Evolutionary conservation across 2,888 invertebrate species (phyloP).

Genomic region (Aporophyla lueneburgensis): DNA sequence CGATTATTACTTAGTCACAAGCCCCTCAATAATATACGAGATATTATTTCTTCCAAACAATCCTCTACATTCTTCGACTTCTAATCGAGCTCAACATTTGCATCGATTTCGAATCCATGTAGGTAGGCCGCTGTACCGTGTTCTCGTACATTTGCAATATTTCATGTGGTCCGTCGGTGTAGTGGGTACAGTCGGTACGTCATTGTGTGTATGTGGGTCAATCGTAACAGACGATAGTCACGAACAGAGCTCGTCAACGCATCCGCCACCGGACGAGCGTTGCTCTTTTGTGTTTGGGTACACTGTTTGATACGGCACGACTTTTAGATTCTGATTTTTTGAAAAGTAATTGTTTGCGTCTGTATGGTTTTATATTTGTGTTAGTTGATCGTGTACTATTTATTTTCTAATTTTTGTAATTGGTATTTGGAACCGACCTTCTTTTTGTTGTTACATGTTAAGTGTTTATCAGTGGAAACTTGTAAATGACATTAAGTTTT

Average conservation of each 20-base stretch:
- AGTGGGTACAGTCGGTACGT: conserved; percentile 45
- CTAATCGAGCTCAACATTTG: conserved; percentile 16
- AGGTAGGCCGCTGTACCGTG: conserved; percentile 33
- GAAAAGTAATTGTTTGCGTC: too few species aligned
- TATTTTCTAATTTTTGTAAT: too few species aligned
- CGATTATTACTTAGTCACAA: too few species aligned
- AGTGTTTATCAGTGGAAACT: too few species aligned
- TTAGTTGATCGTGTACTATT: too few species aligned
- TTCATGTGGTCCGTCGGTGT: conserved; percentile 50
- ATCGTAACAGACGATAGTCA: conserved; percentile 87
- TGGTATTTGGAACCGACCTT: too few species aligned
- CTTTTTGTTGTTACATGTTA: too few species aligned
- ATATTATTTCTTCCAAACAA: too few species aligned
- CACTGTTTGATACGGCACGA: conserved; percentile 67
- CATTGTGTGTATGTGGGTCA: conserved; percentile 83
- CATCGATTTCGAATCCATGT: conserved; percentile 44
- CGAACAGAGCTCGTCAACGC: conserved; percentile 80
- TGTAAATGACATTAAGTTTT: too few species aligned
- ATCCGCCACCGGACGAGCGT: conserved; percentile 77
- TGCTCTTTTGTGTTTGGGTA: conserved; percentile 66
- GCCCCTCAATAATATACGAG: too few species aligned
- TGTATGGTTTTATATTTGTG: too few species aligned
- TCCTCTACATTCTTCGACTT: background rate
- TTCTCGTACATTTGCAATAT: conserved; percentile 58
- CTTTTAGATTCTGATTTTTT: background rate